Percentiles rank a stretch among this genome's conserved stretches.
phyloP scores from a whole-genome alignment of 2,888 invertebrate species.

The Tetropium fuscum region DNA sequence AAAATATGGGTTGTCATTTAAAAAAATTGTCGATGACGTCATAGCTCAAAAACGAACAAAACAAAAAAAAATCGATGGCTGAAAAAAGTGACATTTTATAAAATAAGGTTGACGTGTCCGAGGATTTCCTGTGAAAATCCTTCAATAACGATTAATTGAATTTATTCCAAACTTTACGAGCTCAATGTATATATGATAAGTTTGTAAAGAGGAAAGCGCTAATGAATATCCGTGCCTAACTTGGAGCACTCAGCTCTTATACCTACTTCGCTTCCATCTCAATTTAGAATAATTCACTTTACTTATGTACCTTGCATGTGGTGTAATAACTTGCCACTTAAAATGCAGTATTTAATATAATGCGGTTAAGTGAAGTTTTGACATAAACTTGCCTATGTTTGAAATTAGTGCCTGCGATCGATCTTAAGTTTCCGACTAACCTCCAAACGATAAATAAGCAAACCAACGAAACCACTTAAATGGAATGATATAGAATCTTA shows the following conservation, averaged over 20 bases:
- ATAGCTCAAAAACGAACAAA: too few species aligned
- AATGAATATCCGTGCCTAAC: constrained; percentile 41
- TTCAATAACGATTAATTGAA: too few species aligned
- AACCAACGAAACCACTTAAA: too few species aligned
- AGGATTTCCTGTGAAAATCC: too few species aligned
- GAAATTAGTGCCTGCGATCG: constrained; percentile 11
- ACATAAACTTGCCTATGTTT: constrained; percentile 20
- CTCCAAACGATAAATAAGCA: too few species aligned
- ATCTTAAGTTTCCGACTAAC: constrained; percentile 1
- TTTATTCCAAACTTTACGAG: too few species aligned
- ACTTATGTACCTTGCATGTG: constrained; percentile 28
- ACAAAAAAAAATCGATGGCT: too few species aligned
- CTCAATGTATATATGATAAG: constrained; percentile 21
- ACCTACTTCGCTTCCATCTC: constrained; percentile 25
- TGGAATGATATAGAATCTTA: too few species aligned
- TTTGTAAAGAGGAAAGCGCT: constrained; percentile 25
- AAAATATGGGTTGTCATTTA: too few species aligned
- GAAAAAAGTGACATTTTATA: too few species aligned
- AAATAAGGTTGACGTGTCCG: too few species aligned
- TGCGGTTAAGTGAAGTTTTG: constrained; percentile 25
- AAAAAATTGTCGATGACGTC: too few species aligned
- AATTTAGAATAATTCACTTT: constrained; percentile 37
- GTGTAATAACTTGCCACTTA: constrained; percentile 41
- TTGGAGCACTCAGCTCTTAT: constrained; percentile 35
- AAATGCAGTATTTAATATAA: constrained; percentile 29